Base-by-base conservation (phyloP, 2,113 vertebrate genomes). In the Misgurnus mizolepis region DNA sequence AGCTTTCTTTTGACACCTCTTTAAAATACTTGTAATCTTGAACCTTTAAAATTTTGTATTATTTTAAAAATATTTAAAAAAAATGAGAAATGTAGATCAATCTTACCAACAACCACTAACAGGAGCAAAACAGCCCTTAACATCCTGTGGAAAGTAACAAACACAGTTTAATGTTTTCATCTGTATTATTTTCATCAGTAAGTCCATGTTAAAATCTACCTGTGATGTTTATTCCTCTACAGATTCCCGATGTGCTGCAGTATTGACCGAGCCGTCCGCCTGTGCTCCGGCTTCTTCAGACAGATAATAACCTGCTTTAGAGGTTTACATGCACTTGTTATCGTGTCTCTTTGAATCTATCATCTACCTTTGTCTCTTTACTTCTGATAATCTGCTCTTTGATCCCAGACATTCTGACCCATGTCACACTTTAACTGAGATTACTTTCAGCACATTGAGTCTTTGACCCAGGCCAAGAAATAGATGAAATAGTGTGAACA, bases 41-140 rank as follows among this genome's bases (percentile, higher is more conserved):
- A 12, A 53, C 15, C 11, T 53, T 12, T 50, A 4, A 14, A n/a
- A n/a, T n/a, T n/a, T n/a, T n/a, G n/a, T 5, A 34, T 34, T 34
- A 34, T 34, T 34, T 34, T 34, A 2, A 34, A 34, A 2, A 34
- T 34, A 34, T 34, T 34, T 8, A 0, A 10, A 47, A 47, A 47
- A 45, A 34, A 34, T 11, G 3, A 61, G 55, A 45, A 78, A 22
- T 17, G 17, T 3, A 18, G 4, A 15, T 9, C n/a, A 80, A 34
- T 15, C 83, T 81, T 67, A 84, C 83, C 83, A 73, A 74, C 61
- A 53, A 74, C 67, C 62, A 74, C 55, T 60, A 45, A 27, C 43
- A 81, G 50, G 11, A 84, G 83, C 55, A 84, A 14, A 4, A 67
- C 27, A 2, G 64, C 14, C 40, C 40, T 70, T 1, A 83, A n/a